Evolutionary conservation across 2,888 invertebrate genomes (phyloP).

Genomic region (Leucozona laternaria): DNA sequence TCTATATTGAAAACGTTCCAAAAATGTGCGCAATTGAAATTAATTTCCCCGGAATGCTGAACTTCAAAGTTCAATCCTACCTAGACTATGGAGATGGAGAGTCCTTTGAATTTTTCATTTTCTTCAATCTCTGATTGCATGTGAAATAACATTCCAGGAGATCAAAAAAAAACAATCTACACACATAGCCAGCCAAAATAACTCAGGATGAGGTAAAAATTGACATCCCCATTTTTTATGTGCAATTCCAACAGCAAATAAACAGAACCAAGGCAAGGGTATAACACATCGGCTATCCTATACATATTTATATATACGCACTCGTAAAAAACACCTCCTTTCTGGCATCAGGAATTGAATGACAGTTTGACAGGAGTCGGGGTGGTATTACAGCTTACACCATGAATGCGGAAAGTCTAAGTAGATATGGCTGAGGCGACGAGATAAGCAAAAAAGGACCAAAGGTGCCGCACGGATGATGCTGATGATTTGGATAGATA

Average conservation of each 20-base stretch:
- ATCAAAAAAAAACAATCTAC: neutral
- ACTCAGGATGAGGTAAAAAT: constrained; percentile 29
- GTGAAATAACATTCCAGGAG: constrained; percentile 30
- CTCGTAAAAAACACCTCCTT: constrained; percentile 73
- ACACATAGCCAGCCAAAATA: neutral
- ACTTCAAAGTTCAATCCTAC: constrained; percentile 68
- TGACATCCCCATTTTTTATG: constrained; percentile 41
- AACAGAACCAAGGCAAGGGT: constrained; percentile 43
- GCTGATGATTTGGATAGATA: constrained; percentile 76
- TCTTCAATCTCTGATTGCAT: constrained; percentile 35
- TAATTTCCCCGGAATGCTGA: constrained; percentile 64
- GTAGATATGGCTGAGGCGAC: constrained; percentile 63
- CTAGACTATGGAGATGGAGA: constrained; percentile 53
- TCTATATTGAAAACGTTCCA: neutral
- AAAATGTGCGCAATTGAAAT: constrained; percentile 51
- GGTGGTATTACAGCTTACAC: constrained; percentile 26
- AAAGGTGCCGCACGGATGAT: constrained; percentile 75
- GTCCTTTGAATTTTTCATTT: constrained; percentile 75
- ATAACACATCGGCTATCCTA: constrained; percentile 4
- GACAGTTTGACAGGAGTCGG: constrained; percentile 71
- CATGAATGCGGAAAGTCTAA: constrained; percentile 53
- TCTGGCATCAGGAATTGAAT: constrained; percentile 70
- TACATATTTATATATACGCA: constrained; percentile 38
- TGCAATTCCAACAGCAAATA: constrained; percentile 54
- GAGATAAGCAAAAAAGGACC: constrained; percentile 73